Base-by-base conservation (phyloP, 1,140 invertebrate genomes). In the Nixonia krombeini region DNA sequence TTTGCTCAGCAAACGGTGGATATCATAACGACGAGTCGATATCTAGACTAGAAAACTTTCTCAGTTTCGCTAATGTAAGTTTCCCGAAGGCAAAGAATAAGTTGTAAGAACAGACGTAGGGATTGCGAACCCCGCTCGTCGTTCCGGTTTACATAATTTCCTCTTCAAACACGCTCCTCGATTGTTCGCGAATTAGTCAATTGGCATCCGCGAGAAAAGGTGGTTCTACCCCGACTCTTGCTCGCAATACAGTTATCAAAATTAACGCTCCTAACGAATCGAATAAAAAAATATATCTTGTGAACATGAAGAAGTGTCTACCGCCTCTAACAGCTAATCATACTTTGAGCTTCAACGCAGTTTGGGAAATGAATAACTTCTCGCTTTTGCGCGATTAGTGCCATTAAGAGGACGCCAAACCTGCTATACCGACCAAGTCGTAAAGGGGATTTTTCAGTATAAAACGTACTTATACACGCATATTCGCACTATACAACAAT, bases 1-100 rank as follows among this genome's bases (percentile, higher is more conserved):
- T 70, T 70, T 70, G 68, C 61, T 42, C 15, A 41, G 56, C 59
- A 62, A 65, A 62, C 55, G 56, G 21, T 35, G 17, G 62, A 50
- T 69, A 65, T 66, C 63, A 66, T 65, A 70, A 62, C 55, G 57
- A 62, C 53, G 52, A 59, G 46, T 47, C 68, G 49, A 66, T 66
- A 71, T 58, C 28, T n/a, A 25, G 62, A 35, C 62, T 45, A 58
- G 57, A 58, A 66, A 71, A 71, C 62, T 71, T 71, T 66, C 47
- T 53, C 58, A 66, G 63, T 62, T 59, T 63, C 53, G 62, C 68
- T 12, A 63, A 56, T 53, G 63, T 45, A 71, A 71, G 62, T 71
- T 66, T 66, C 50, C 41, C 47, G 41, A 66, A 66, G 64, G 57
- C 62, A 66, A 66, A 70, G 68, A 62, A 70, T 70, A 63, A 65